phyloP scores from a whole-genome alignment of 2,888 invertebrate genomes.

The Harpalus rubripes region DNA sequence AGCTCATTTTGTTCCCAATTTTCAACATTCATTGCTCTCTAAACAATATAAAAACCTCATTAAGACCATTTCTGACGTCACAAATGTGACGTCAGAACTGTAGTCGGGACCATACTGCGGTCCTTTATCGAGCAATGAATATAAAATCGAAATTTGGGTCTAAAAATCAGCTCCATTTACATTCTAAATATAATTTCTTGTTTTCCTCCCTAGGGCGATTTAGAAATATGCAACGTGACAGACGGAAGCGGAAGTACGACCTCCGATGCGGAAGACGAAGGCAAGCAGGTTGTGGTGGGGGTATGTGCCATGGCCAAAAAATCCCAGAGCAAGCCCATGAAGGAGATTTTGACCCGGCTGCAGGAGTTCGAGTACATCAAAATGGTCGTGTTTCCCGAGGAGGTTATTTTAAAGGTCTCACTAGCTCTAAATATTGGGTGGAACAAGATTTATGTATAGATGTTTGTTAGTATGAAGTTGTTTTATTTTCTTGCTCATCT shows the following conservation, averaged over 20 bases:
- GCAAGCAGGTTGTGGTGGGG: slow-evolving; percentile 96
- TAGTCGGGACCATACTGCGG: too few species aligned
- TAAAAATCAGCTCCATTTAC: too few species aligned
- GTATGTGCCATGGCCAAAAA: slow-evolving; percentile 99
- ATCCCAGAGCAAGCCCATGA: slow-evolving; percentile 99
- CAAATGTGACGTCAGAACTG: too few species aligned
- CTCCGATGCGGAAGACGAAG: slow-evolving; percentile 78
- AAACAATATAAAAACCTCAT: too few species aligned
- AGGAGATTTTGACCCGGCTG: slow-evolving; percentile 96
- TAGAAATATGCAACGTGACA: slow-evolving; percentile 86
- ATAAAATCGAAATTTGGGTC: too few species aligned
- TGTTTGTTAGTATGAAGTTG: slow-evolving; percentile 60
- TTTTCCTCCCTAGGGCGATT: slow-evolving; percentile 82
- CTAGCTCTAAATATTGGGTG: slow-evolving; percentile 66
- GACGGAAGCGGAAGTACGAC: slow-evolving; percentile 76
- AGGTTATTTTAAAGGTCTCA: slow-evolving; percentile 93
- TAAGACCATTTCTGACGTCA: too few species aligned
- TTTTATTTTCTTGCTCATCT: slow-evolving; percentile 58
- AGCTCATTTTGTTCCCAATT: too few species aligned
- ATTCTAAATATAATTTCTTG: too few species aligned
- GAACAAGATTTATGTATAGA: slow-evolving; percentile 64
- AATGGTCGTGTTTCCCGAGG: slow-evolving; percentile 96
- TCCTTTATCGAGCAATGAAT: too few species aligned
- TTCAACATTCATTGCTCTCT: too few species aligned
- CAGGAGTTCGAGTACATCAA: slow-evolving; percentile 98